Conservation (phyloP, 1,140 invertebrate species). For the Drosophila teissieri region DNA sequence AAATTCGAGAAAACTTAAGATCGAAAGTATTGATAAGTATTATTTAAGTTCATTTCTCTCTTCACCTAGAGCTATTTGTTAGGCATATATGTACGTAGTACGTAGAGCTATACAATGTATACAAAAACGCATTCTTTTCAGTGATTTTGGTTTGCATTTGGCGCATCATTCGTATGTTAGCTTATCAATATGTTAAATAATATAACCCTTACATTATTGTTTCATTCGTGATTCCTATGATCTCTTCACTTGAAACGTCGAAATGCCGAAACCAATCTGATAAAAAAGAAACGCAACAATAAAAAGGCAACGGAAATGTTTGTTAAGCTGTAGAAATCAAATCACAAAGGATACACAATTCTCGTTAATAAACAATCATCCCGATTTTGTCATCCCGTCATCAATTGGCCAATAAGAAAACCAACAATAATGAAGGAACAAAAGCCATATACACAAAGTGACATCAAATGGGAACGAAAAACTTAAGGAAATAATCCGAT, state of each 20-base stretch:
- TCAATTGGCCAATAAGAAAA: slow-evolving; percentile 30
- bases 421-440: slow-evolving; percentile 51
- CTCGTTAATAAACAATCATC: slow-evolving; percentile 1
- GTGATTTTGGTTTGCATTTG: slow-evolving; percentile 67
- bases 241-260: slow-evolving; percentile 10
- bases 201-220: slow-evolving; percentile 62
- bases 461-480: slow-evolving; percentile 61
- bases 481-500: slow-evolving; percentile 40
- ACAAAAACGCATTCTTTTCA: slow-evolving; percentile 52
- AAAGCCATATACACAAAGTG: slow-evolving; percentile 75
- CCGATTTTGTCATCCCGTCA: slow-evolving; percentile 5
- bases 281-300: slow-evolving; percentile 24
- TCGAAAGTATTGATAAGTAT: slow-evolving; percentile 43
- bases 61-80: slow-evolving; percentile 45
- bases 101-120: slow-evolving; percentile 59
- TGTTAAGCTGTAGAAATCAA: slow-evolving; percentile 29
- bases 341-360: slow-evolving; percentile 14
- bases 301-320: slow-evolving; percentile 27
- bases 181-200: slow-evolving; percentile 60
- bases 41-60: slow-evolving; percentile 22
- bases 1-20: slow-evolving; percentile 62
- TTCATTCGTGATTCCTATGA: slow-evolving; percentile 39
- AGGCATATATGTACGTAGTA: slow-evolving; percentile 13
- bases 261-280: slow-evolving; percentile 26
- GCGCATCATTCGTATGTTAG: slow-evolving; percentile 69